These are phyloP conservation scores for Arrhamphus sclerolepis DNA, from an alignment of 2,797 vertebrate genomes.

Conservation along the genomic window DNA sequence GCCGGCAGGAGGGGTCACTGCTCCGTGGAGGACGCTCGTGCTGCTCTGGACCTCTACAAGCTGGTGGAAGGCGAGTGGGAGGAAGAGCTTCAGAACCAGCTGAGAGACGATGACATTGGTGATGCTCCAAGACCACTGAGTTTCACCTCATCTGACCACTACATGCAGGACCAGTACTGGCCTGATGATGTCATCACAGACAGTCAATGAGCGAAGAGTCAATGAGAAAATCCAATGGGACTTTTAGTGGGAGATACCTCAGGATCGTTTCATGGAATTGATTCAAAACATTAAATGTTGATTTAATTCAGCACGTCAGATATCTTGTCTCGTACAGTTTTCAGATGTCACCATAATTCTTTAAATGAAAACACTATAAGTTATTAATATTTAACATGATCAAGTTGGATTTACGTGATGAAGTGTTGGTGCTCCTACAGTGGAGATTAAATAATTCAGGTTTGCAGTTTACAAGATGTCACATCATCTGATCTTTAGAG, in stretches of 20 bases:
- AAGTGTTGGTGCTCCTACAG: too few relatives aligned
- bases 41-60: constrained; percentile 92
- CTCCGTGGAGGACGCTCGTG: constrained; percentile 89
- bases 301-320: too few relatives aligned
- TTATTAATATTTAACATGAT: too few relatives aligned
- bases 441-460: too few relatives aligned
- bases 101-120: constrained; percentile 57
- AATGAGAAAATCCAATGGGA: fast-evolving
- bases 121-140: constrained; percentile 10
- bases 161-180: constrained; percentile 95
- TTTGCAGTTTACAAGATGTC: too few relatives aligned
- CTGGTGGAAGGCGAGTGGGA: constrained; percentile 92
- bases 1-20: constrained; percentile 85
- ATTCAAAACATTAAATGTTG: too few relatives aligned
- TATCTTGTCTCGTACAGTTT: too few relatives aligned
- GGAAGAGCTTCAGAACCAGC: constrained; percentile 70
- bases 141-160: constrained; percentile 76
- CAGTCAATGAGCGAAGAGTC: constrained; percentile 49
- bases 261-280: too few relatives aligned
- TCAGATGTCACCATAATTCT: too few relatives aligned
- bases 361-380: too few relatives aligned
- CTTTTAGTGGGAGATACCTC: constrained; percentile 5
- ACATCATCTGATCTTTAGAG: too few relatives aligned
- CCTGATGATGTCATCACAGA: constrained; percentile 77
- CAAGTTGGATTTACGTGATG: too few relatives aligned